Evolutionary conservation across 2,797 vertebrate species (phyloP).

Genomic region (Xenopus petersii): DNA sequence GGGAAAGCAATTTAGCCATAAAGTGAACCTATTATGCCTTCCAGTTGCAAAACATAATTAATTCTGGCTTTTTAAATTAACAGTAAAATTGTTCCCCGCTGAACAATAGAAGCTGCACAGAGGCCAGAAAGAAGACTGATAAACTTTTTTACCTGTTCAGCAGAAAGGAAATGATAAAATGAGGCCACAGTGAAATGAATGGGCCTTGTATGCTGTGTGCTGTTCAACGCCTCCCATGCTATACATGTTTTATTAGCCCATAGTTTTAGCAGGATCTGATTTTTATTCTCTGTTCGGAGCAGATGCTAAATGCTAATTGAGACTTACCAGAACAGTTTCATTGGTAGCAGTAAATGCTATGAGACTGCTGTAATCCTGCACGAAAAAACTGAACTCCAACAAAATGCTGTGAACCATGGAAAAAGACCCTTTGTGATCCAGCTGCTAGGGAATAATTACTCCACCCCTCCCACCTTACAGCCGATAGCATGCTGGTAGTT

Average conservation of each 20-base stretch:
- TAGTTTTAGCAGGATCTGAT: too few relatives aligned
- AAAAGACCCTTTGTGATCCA: too few relatives aligned
- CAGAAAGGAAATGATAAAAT: constrained; percentile 34
- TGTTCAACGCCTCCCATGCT: not conserved
- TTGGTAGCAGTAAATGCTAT: too few relatives aligned
- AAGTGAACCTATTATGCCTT: constrained; percentile 80
- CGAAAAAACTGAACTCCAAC: too few relatives aligned
- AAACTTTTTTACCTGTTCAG: constrained; percentile 39
- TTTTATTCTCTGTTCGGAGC: too few relatives aligned
- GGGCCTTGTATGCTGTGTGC: not conserved
- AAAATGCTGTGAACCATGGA: too few relatives aligned
- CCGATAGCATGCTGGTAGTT: too few relatives aligned
- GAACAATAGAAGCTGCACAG: constrained; percentile 63
- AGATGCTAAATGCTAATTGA: too few relatives aligned
- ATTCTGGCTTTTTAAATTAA: constrained; percentile 82
- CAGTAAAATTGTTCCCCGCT: constrained; percentile 77
- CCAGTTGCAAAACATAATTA: constrained; percentile 80
- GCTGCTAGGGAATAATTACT: too few relatives aligned
- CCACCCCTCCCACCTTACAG: too few relatives aligned
- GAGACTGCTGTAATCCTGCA: too few relatives aligned
- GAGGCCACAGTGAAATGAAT: constrained; percentile 1
- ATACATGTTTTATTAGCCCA: not conserved
- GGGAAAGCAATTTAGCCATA: constrained; percentile 61
- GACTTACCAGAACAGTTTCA: too few relatives aligned
- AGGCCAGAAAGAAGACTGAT: constrained; percentile 19